Evolutionary conservation across 2,797 vertebrate genomes (phyloP).

Genomic region (Semaprochilodus insignis): DNA sequence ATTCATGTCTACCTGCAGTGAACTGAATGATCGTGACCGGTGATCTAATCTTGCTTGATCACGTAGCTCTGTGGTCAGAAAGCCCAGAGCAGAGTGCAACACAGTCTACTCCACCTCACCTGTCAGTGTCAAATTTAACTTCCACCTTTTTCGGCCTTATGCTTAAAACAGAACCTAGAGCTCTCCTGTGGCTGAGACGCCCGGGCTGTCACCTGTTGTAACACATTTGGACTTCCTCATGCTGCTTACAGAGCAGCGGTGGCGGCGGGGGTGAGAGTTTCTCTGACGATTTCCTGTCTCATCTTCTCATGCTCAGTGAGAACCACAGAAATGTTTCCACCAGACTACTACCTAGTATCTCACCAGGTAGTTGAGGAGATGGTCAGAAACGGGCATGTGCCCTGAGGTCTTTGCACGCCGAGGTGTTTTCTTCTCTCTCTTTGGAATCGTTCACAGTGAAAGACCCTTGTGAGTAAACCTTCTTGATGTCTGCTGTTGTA

Average conservation of each 20-base stretch:
- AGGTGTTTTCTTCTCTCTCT: not conserved
- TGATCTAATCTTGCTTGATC: not conserved
- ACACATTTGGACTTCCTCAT: not conserved
- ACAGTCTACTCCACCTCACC: not conserved
- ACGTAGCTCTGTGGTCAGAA: not conserved
- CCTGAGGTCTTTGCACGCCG: not conserved
- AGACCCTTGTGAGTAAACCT: not conserved
- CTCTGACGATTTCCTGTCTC: constrained; percentile 41
- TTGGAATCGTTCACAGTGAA: not conserved
- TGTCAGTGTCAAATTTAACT: not conserved
- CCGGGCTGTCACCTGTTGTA: not conserved
- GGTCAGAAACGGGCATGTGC: not conserved
- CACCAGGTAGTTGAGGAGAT: not conserved
- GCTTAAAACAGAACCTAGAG: not conserved
- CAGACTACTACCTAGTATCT: not conserved
- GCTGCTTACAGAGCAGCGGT: not conserved
- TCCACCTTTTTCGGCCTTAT: not conserved
- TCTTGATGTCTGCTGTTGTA: not conserved
- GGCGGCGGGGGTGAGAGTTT: constrained; percentile 12
- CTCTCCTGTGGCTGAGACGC: not conserved
- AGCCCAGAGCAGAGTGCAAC: not conserved
- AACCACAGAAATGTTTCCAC: constrained; percentile 30
- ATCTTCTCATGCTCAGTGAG: constrained; percentile 3
- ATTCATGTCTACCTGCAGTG: too few species aligned
- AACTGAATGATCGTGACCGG: not conserved